These are phyloP conservation scores for Drosophila sproati DNA, from an alignment of 1,140 invertebrate genomes.

Conservation along the genomic window DNA sequence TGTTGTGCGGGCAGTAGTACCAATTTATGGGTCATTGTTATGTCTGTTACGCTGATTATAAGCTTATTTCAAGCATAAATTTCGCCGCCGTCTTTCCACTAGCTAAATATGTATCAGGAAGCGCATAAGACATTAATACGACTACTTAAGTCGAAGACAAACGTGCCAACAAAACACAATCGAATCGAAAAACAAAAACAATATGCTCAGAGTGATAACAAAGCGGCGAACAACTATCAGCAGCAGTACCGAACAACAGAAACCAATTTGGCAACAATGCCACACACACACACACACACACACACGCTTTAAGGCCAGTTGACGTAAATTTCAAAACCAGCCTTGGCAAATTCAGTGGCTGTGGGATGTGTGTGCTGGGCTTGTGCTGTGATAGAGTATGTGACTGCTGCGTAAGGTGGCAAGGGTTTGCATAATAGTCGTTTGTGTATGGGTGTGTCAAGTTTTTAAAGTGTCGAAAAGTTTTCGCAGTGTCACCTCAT, in stretches of 20 bases:
- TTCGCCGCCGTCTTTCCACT: background rate
- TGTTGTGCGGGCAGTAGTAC: constrained; percentile 1
- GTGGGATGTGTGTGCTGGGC: constrained; percentile 1
- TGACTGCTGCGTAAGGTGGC: background rate
- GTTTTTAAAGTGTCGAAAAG: constrained; percentile 51
- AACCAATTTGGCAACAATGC: constrained; percentile 7
- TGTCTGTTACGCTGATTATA: constrained; percentile 68
- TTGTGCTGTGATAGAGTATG: background rate
- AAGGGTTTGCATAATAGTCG: constrained; percentile 11
- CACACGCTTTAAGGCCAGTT: constrained; percentile 36
- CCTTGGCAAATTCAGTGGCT: constrained; percentile 18
- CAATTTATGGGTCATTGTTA: constrained; percentile 65
- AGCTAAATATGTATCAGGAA: too few relatives aligned
- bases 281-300: background rate
- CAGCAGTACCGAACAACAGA: background rate
- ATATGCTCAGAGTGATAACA: background rate
- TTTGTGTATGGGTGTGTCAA: constrained; percentile 15
- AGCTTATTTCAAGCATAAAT: constrained; percentile 28
- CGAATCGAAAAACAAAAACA: too few relatives aligned
- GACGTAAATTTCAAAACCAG: constrained; percentile 35
- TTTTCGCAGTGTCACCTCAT: constrained; percentile 29
- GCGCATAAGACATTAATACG: background rate
- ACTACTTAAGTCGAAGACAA: background rate
- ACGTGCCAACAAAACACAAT: background rate
- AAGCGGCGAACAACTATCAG: background rate